Percentiles rank a stretch among this genome's conserved stretches.
These are phyloP conservation scores for Nysson spinosus DNA, from an alignment of 2,888 invertebrate species.

Conservation along the genomic window DNA sequence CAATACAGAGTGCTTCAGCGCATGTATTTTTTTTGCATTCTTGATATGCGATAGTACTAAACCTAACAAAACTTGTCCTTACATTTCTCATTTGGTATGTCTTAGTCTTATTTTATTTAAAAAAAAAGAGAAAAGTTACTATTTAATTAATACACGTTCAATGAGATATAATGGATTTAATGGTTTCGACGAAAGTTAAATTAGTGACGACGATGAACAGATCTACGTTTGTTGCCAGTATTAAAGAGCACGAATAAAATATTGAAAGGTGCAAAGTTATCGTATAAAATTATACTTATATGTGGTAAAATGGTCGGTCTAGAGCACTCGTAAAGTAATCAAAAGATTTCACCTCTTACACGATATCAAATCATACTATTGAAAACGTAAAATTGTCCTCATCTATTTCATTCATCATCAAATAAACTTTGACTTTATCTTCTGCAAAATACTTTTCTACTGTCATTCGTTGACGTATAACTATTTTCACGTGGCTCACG, in stretches of 20 bases:
- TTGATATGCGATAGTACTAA: slow-evolving; percentile 76
- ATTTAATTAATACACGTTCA: slow-evolving; percentile 63
- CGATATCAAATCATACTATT: slow-evolving; percentile 5
- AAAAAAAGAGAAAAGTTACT: slow-evolving; percentile 54
- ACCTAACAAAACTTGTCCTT: slow-evolving; percentile 75
- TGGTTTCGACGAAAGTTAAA: slow-evolving; percentile 63
- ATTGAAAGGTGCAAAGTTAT: slow-evolving; percentile 41
- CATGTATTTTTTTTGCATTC: slow-evolving; percentile 70
- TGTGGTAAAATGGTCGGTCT: slow-evolving; percentile 52
- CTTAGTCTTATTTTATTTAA: slow-evolving; percentile 75
- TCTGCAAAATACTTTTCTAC: slow-evolving; percentile 42
- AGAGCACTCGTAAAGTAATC: slow-evolving; percentile 72
- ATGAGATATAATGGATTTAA: slow-evolving; percentile 64
- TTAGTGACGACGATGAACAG: slow-evolving; percentile 68
- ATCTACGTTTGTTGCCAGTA: slow-evolving; percentile 61
- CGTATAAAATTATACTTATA: slow-evolving; percentile 56
- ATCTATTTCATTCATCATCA: slow-evolving; percentile 4
- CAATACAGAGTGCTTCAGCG: slow-evolving; percentile 74
- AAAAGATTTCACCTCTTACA: slow-evolving; percentile 41
- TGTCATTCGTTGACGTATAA: slow-evolving; percentile 17
- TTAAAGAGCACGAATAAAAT: slow-evolving; percentile 48
- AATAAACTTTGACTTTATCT: slow-evolving; percentile 5
- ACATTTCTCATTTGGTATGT: slow-evolving; percentile 76
- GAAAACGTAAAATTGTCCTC: background rate
- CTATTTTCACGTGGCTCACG: slow-evolving; percentile 30